Conservation (phyloP, 2,113 vertebrate species). For the Coturnix japonica region DNA sequence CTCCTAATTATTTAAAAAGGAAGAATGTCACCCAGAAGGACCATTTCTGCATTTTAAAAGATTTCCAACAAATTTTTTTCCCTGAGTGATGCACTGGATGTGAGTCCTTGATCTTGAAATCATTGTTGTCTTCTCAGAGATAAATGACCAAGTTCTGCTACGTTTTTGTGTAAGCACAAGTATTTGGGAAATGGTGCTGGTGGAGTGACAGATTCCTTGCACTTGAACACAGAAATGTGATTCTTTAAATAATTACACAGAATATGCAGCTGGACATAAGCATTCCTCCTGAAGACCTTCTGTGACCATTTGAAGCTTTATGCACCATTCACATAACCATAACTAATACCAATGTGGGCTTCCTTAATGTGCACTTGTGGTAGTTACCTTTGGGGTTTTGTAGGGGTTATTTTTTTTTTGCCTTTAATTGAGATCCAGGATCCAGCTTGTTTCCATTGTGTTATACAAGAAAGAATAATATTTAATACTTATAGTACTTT, state of each 20-base stretch:
- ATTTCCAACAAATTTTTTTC: background rate
- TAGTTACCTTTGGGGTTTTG: background rate
- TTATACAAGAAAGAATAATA: conserved; percentile 29
- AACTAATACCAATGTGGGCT: background rate
- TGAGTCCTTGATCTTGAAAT: conserved; percentile 21
- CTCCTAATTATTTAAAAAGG: conserved; percentile 29
- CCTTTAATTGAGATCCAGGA: background rate
- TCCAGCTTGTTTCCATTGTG: background rate
- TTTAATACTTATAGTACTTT: conserved; percentile 5
- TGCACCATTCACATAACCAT: background rate
- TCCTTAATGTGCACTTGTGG: fast-evolving
- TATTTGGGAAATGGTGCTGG: background rate
- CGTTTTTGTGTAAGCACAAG: background rate
- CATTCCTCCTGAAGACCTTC: background rate
- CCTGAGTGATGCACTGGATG: background rate
- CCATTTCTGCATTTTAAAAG: conserved; percentile 30
- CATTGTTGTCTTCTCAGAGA: background rate
- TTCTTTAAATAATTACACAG: background rate
- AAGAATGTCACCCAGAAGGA: conserved; percentile 34
- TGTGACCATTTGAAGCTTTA: background rate
- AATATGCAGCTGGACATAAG: background rate
- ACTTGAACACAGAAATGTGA: background rate
- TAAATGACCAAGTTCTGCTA: background rate
- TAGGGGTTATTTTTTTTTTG: background rate
- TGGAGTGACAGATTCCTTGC: background rate